These are phyloP conservation scores for Bombycilla garrulus DNA, from an alignment of 2,113 vertebrate genomes.

Conservation along the genomic window DNA sequence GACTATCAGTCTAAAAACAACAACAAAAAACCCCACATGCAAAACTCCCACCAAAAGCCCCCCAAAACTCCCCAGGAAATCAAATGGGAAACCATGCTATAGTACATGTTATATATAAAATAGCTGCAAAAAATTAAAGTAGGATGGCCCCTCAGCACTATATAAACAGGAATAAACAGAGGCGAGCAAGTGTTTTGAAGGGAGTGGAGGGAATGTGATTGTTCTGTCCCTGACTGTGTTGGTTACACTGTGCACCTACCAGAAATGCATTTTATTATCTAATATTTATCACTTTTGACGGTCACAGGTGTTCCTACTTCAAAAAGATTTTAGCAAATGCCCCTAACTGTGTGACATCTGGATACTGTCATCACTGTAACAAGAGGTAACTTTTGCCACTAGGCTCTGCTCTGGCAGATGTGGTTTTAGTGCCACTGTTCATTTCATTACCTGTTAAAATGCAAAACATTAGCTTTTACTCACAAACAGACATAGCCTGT, in stretches of 20 bases:
- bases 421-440: constrained; percentile 34
- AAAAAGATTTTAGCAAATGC: constrained; percentile 47
- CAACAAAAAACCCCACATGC: no score
- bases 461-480: constrained; percentile 12
- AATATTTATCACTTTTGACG: constrained; percentile 15
- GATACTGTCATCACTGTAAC: constrained; percentile 40
- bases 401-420: constrained; percentile 37
- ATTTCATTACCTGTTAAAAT: constrained; percentile 39
- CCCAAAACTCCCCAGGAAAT: background rate
- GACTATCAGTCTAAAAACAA: background rate
- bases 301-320: constrained; percentile 34
- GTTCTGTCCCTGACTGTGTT: background rate
- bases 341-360: constrained; percentile 63
- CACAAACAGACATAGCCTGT: background rate
- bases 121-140: background rate
- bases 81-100: background rate
- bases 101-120: background rate
- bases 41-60: background rate
- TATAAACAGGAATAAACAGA: background rate
- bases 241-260: background rate
- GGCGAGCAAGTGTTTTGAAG: background rate
- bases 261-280: background rate
- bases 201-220: background rate
- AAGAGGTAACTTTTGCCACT: constrained; percentile 50
- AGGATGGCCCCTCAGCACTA: background rate